These are phyloP conservation scores for Pseudomugil tenellus DNA, from an alignment of 2,797 vertebrate species.

Conservation along the genomic window DNA sequence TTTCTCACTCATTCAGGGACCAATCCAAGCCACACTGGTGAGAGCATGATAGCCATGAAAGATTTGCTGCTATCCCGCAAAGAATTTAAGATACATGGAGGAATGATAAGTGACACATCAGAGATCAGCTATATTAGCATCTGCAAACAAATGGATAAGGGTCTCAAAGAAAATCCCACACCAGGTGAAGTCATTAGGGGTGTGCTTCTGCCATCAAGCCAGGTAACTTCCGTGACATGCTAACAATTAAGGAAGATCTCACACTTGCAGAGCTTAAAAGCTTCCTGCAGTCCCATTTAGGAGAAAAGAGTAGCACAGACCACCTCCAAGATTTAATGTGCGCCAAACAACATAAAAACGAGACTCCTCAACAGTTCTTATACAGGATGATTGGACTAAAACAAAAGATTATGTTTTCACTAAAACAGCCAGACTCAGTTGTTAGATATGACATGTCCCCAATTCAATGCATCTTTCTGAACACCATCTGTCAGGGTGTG, in stretches of 20 bases:
- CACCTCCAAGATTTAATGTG: constrained; percentile 11
- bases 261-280: constrained; percentile 12
- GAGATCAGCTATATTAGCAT: constrained; percentile 28
- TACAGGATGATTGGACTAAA: constrained; percentile 24
- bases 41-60: constrained; percentile 28
- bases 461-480: constrained; percentile 17
- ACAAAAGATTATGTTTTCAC: constrained; percentile 3
- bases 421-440: constrained; percentile 2
- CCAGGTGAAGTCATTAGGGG: too few species aligned
- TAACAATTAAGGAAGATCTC: constrained; percentile 25
- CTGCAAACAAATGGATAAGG: constrained; percentile 29
- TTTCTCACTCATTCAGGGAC: background rate
- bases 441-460: constrained; percentile 18
- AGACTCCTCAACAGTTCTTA: constrained; percentile 9
- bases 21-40: background rate
- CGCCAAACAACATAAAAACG: constrained; percentile 10
- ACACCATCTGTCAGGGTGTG: constrained; percentile 10
- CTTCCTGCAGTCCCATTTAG: constrained; percentile 4
- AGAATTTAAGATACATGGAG: constrained; percentile 31
- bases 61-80: constrained; percentile 15
- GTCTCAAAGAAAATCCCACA: too few species aligned
- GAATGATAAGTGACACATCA: constrained; percentile 24
- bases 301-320: constrained; percentile 16
- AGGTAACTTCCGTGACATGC: constrained; percentile 17
- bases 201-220: too few species aligned